Base-by-base conservation (phyloP, 2,888 invertebrate genomes). In the Oeneis ivallda region DNA sequence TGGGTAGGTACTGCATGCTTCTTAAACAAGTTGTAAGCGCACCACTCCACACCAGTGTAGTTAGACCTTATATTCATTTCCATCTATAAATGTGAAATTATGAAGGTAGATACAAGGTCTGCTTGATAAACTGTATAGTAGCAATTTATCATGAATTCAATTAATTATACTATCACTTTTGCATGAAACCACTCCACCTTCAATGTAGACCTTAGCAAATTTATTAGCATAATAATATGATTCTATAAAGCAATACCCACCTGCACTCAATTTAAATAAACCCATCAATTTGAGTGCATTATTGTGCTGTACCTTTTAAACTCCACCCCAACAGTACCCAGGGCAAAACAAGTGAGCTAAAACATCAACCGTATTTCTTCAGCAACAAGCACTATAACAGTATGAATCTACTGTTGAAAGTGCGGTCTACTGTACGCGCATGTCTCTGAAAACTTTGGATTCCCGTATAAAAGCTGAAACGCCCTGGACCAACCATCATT, bases 231-330 rank as follows among this genome's bases (percentile, higher is more conserved):
- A n/a, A n/a, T n/a, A n/a, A n/a, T n/a, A 67, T 65, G 56, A 70
- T 61, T 63, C 39, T 57, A 57, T 63, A 41, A 66, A 26, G 62
- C 64, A 60, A 64, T 69, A 53, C 34, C 57, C 57, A 50, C 53
- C 58, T 71, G 68, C 59, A 68, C 53, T 70, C 67, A 60, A 64
- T 68, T 67, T 71, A 67, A 73, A 75, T 70, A 71, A 68, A 59
- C 61, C 73, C 72, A 77, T 78, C 78, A 82, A 80, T 78, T 80
- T 78, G 79, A 84, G 77, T 86, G 86, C 85, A 84, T 76, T n/a
- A 70, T 68, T 73, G 61, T 71, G 73, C 73, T 66, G 45, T 68
- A 70, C 71, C 69, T 66, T 65, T 71, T 71, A 76, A 76, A 75
- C 79, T 82, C 81, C 79, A 79, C 83, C 85, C 74, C 71, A 45